A percentile compares a stretch with the other conserved stretches of the same genome.
These are phyloP conservation scores for Prorops nasuta DNA, from an alignment of 1,140 invertebrate genomes.

Conservation along the genomic window DNA sequence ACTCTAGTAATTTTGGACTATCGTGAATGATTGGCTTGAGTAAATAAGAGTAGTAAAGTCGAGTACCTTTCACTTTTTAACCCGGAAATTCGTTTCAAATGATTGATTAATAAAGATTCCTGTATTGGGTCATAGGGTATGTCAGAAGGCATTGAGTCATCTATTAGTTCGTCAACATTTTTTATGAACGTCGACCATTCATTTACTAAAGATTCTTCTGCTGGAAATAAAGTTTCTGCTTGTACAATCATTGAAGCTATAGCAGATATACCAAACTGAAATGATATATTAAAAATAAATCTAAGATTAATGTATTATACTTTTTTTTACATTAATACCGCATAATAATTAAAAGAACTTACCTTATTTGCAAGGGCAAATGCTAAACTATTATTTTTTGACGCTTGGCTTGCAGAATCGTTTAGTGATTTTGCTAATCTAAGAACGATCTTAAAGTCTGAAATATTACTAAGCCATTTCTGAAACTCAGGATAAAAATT, in stretches of 20 bases:
- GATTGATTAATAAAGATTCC: slow-evolving; percentile 40
- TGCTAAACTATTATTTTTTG: slow-evolving; percentile 45
- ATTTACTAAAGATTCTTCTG: slow-evolving; percentile 15
- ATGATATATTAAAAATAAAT: slow-evolving; percentile 6
- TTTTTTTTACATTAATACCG: slow-evolving; percentile 7
- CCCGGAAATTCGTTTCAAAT: slow-evolving; percentile 41
- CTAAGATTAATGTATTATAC: slow-evolving; percentile 1
- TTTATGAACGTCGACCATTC: slow-evolving; percentile 49
- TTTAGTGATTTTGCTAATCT: slow-evolving; percentile 39
- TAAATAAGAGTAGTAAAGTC: slow-evolving; percentile 42
- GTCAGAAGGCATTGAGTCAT: slow-evolving; percentile 31
- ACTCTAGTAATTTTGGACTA: slow-evolving; percentile 20
- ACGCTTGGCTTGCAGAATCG: slow-evolving; percentile 36
- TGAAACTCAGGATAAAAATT: slow-evolving; percentile 58
- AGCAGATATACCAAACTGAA: slow-evolving; percentile 53
- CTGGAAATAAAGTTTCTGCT: slow-evolving; percentile 40
- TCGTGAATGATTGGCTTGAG: slow-evolving; percentile 44
- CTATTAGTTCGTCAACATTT: slow-evolving; percentile 35
- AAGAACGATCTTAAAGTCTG: slow-evolving; percentile 28
- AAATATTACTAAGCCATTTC: slow-evolving; percentile 48
- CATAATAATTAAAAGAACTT: slow-evolving; percentile 9
- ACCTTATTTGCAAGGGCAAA: slow-evolving; percentile 52
- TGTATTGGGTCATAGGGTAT: slow-evolving; percentile 46
- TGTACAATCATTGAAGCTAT: slow-evolving; percentile 46
- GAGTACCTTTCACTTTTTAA: slow-evolving; percentile 40